These are phyloP conservation scores for Eristalinus aeneus DNA, from an alignment of 2,888 invertebrate species.

Conservation along the genomic window DNA sequence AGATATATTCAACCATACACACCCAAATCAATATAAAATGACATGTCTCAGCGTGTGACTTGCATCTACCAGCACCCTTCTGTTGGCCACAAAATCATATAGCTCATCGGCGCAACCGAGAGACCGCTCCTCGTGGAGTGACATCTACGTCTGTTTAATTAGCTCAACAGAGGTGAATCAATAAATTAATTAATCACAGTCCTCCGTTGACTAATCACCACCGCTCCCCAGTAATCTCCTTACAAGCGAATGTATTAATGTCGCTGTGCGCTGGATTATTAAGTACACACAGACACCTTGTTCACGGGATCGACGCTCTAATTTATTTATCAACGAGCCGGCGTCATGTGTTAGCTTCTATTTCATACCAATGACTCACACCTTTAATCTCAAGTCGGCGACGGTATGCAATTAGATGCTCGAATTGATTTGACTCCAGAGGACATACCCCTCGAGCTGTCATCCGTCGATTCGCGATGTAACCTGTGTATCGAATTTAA, in stretches of 20 bases:
- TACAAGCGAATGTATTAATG: conserved; percentile 28
- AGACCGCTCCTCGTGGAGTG: neutral
- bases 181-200: conserved; percentile 38
- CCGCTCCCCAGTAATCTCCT: conserved; percentile 21
- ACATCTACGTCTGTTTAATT: neutral
- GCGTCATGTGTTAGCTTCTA: too few species aligned
- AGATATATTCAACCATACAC: too few species aligned
- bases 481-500: neutral
- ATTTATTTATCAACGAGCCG: conserved; percentile 18
- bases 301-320: neutral
- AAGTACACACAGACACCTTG: neutral
- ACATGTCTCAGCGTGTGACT: too few species aligned
- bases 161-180: neutral
- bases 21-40: too few species aligned
- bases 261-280: conserved; percentile 9
- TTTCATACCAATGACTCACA: neutral
- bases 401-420: neutral
- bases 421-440: neutral
- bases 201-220: conserved; percentile 29
- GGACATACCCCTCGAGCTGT: neutral
- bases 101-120: neutral
- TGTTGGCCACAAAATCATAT: neutral
- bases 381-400: neutral
- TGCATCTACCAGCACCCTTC: too few species aligned
- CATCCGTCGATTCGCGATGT: neutral